Evolutionary conservation across 2,797 vertebrate species (phyloP).

Genomic region (Discoglossus pictus): DNA sequence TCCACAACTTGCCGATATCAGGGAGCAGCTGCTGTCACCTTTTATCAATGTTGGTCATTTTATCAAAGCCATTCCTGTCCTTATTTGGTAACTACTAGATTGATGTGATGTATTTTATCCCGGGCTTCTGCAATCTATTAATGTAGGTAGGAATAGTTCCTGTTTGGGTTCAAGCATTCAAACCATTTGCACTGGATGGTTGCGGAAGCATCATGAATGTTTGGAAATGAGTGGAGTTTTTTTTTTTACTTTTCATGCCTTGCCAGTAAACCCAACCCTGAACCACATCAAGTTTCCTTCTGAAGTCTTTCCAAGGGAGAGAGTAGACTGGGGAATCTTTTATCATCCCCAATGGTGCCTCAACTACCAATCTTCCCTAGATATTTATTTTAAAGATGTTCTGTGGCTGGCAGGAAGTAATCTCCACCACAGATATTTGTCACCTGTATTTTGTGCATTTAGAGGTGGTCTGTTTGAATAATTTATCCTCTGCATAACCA

Average conservation of each 20-base stretch:
- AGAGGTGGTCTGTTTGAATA: conserved; percentile 5
- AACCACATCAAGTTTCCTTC: conserved; percentile 32
- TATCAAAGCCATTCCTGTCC: conserved; percentile 1
- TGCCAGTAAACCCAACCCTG: conserved; percentile 36
- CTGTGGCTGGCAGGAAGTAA: conserved; percentile 4
- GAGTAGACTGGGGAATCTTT: conserved; percentile 18
- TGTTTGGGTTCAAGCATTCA: conserved; percentile 9
- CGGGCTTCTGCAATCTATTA: background rate
- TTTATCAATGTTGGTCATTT: conserved; percentile 5
- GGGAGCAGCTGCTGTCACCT: background rate
- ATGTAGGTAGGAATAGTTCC: conserved; percentile 10
- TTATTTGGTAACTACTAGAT: conserved; percentile 9
- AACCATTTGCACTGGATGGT: conserved; percentile 10
- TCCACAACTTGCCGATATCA: background rate
- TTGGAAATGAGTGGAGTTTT: conserved; percentile 20
- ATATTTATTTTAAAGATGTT: conserved; percentile 20
- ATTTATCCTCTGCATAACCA: background rate
- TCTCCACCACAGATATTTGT: conserved; percentile 12
- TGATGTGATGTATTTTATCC: background rate
- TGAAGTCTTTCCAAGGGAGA: conserved; percentile 34
- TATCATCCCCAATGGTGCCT: conserved; percentile 18
- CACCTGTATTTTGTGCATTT: background rate
- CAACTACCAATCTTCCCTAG: background rate
- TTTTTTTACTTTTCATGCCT: conserved; percentile 23
- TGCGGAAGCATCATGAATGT: conserved; percentile 19